A percentile compares a stretch with the other conserved stretches of the same genome.
These are phyloP conservation scores for Geothlypis trichas DNA, from an alignment of 2,113 vertebrate species.

Conservation along the genomic window DNA sequence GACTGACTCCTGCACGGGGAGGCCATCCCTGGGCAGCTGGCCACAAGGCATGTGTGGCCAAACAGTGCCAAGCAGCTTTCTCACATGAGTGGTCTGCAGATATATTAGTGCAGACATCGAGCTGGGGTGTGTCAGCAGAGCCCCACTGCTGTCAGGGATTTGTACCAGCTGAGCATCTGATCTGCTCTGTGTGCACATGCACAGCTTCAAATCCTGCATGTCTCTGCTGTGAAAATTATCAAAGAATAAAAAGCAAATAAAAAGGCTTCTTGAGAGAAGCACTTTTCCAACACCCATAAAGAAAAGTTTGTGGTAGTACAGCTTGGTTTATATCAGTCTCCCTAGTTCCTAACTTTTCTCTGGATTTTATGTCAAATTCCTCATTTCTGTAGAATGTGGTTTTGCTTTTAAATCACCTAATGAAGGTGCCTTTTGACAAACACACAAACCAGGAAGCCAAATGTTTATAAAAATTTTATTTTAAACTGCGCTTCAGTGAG, in stretches of 20 bases:
- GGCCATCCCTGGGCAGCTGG: neutral
- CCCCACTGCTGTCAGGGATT: neutral
- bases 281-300: neutral
- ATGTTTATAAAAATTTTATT: neutral
- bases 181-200: neutral
- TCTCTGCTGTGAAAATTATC: neutral
- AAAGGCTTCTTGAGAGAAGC: neutral
- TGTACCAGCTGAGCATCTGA: neutral
- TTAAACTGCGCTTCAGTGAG: neutral
- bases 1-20: neutral
- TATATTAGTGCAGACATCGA: neutral
- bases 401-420: neutral
- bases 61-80: neutral
- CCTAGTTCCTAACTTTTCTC: neutral
- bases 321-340: neutral
- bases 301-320: neutral
- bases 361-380: neutral
- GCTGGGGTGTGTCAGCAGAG: neutral
- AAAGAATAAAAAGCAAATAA: neutral
- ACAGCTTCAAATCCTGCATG: neutral
- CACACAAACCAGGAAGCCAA: neutral
- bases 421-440: neutral
- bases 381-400: neutral
- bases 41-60: neutral
- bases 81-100: neutral